Conservation (phyloP, 2,888 invertebrate genomes). For the Drosophila kanekoi region DNA sequence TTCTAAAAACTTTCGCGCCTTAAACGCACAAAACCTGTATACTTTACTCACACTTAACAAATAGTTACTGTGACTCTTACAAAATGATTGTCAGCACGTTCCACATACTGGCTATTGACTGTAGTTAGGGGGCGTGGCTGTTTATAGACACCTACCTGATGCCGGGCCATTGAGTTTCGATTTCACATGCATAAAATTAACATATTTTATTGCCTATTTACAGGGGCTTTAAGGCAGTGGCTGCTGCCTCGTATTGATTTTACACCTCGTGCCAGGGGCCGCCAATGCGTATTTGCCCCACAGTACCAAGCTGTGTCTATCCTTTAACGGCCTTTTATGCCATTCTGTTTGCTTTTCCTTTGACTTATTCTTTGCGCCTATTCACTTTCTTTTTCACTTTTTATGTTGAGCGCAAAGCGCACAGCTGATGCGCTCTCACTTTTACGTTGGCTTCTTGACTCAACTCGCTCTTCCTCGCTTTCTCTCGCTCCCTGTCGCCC, state of each 20-base stretch:
- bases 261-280: slow-evolving; percentile 46
- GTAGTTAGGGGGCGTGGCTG: slow-evolving; percentile 9
- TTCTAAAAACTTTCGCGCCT: too few relatives aligned
- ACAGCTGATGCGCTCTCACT: slow-evolving; percentile 44
- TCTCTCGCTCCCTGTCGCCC: slow-evolving; percentile 1
- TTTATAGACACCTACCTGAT: slow-evolving; percentile 47
- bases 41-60: background rate
- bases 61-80: background rate
- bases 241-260: slow-evolving; percentile 67
- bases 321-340: slow-evolving; percentile 40
- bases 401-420: slow-evolving; percentile 10
- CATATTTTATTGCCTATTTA: slow-evolving; percentile 57
- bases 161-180: slow-evolving; percentile 46
- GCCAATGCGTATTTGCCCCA: slow-evolving; percentile 5
- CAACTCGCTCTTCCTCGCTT: background rate
- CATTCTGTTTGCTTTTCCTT: slow-evolving; percentile 23
- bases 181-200: slow-evolving; percentile 49
- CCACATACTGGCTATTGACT: background rate
- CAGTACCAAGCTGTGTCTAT: slow-evolving; percentile 52
- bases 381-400: slow-evolving; percentile 38
- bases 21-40: too few relatives aligned
- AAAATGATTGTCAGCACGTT: slow-evolving; percentile 23
- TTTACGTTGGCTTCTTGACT: slow-evolving; percentile 20
- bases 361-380: slow-evolving; percentile 11
- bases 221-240: slow-evolving; percentile 41